These are phyloP conservation scores for Brassicogethes aeneus DNA, from an alignment of 2,888 invertebrate genomes.

Conservation along the genomic window DNA sequence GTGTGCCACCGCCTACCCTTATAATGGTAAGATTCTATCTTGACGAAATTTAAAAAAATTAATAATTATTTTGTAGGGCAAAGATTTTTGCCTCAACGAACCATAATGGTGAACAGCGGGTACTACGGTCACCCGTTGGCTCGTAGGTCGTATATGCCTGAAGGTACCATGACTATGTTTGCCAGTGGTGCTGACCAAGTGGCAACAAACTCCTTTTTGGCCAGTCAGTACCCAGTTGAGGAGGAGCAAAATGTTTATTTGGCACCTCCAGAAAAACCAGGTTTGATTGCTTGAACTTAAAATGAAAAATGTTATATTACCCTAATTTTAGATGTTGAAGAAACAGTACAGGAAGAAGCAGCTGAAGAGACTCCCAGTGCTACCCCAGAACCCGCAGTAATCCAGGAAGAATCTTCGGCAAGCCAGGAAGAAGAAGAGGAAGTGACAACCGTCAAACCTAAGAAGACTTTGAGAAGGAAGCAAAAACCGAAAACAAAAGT, in stretches of 20 bases:
- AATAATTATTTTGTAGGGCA: not conserved
- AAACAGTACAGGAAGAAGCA: not conserved
- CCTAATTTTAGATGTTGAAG: no score
- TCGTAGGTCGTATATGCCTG: not conserved
- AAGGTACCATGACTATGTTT: not conserved
- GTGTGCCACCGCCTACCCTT: not conserved
- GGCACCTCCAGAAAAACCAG: not conserved
- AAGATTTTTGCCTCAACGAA: not conserved
- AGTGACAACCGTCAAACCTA: constrained; percentile 1
- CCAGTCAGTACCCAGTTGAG: not conserved
- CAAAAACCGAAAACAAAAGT: constrained; percentile 20
- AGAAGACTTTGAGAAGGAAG: constrained; percentile 18
- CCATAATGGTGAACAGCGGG: not conserved
- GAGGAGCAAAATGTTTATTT: not conserved
- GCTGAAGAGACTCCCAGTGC: no score
- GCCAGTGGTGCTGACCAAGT: not conserved
- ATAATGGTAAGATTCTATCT: not conserved
- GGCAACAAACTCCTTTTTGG: not conserved
- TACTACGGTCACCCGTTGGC: not conserved
- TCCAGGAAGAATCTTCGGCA: not conserved
- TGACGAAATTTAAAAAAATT: no score
- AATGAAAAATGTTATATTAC: no score
- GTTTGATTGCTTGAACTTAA: no score
- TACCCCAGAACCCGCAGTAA: no score
- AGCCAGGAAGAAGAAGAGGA: constrained; percentile 18